These are phyloP conservation scores for Megalops cyprinoides DNA, from an alignment of 2,797 vertebrate species.

Conservation along the genomic window DNA sequence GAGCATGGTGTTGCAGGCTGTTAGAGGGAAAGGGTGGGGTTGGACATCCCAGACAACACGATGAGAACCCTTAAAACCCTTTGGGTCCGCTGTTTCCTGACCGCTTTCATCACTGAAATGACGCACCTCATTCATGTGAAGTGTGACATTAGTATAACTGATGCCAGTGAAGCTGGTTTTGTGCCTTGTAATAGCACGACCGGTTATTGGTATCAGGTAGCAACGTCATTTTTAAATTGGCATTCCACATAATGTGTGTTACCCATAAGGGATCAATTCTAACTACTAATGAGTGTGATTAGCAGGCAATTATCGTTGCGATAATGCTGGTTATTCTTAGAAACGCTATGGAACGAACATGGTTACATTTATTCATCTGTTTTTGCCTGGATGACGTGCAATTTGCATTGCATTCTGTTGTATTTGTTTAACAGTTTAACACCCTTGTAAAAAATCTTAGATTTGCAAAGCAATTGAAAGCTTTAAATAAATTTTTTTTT, in stretches of 20 bases:
- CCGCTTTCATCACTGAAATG: not conserved
- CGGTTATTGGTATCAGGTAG: too few relatives aligned
- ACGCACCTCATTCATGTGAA: not conserved
- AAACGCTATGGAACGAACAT: not conserved
- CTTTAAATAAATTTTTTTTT: too few relatives aligned
- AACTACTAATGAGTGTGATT: not conserved
- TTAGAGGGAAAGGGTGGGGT: slow-evolving; percentile 25
- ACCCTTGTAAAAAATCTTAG: not conserved
- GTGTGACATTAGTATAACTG: too few relatives aligned
- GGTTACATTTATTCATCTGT: not conserved
- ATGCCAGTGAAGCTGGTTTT: too few relatives aligned
- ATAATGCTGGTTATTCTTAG: slow-evolving; percentile 1
- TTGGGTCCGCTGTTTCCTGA: not conserved
- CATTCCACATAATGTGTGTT: not conserved
- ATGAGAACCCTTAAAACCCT: not conserved
- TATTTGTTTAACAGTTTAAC: not conserved
- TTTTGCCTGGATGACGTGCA: not conserved
- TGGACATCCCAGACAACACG: not conserved
- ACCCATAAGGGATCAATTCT: not conserved
- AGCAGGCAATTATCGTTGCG: not conserved
- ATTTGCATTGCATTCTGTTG: not conserved
- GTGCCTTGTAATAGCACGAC: too few relatives aligned
- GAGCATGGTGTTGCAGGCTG: not conserved
- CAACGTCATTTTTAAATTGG: slow-evolving; percentile 15
- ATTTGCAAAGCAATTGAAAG: not conserved